Evolutionary conservation across 2,888 invertebrate genomes (phyloP).

Genomic region (Blastobasis lacticolella): DNA sequence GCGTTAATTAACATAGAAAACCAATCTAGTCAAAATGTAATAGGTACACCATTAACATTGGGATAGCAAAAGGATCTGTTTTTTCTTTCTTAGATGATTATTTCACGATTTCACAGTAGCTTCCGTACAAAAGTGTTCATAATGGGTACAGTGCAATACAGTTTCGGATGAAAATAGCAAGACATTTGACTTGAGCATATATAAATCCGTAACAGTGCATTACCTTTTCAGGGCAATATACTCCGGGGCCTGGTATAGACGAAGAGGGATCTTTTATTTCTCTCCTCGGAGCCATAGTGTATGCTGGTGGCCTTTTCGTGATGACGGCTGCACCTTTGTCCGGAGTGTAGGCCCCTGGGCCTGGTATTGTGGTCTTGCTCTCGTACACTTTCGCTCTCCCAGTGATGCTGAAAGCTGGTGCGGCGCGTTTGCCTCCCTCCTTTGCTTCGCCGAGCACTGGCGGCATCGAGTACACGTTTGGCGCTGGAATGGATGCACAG

Average conservation of each 20-base stretch:
- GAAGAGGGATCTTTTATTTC: slow-evolving; percentile 50
- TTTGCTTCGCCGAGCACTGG: slow-evolving; percentile 79
- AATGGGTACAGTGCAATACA: too few species aligned
- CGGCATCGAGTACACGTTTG: slow-evolving; percentile 91
- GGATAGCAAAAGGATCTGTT: too few species aligned
- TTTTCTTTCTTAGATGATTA: too few species aligned
- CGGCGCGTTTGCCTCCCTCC: slow-evolving; percentile 75
- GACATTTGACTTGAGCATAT: background rate
- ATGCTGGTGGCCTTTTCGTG: slow-evolving; percentile 80
- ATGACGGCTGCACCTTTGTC: slow-evolving; percentile 66
- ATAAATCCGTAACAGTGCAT: background rate
- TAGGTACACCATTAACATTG: too few species aligned
- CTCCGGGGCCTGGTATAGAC: slow-evolving; percentile 74
- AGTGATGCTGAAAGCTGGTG: slow-evolving; percentile 92
- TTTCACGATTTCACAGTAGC: too few species aligned
- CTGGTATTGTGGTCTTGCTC: slow-evolving; percentile 76
- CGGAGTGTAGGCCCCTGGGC: slow-evolving; percentile 85
- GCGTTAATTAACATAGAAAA: too few species aligned
- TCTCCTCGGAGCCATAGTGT: slow-evolving; percentile 83
- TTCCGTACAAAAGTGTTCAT: too few species aligned
- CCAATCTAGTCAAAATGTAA: too few species aligned
- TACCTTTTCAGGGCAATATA: slow-evolving; percentile 79
- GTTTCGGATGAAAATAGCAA: too few species aligned
- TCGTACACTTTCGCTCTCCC: slow-evolving; percentile 81
- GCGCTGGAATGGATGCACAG: slow-evolving; percentile 73